A percentile compares a stretch with the other conserved stretches of the same genome.
Conservation (phyloP, 1,140 invertebrate species). For the Steinernema khuongi region DNA sequence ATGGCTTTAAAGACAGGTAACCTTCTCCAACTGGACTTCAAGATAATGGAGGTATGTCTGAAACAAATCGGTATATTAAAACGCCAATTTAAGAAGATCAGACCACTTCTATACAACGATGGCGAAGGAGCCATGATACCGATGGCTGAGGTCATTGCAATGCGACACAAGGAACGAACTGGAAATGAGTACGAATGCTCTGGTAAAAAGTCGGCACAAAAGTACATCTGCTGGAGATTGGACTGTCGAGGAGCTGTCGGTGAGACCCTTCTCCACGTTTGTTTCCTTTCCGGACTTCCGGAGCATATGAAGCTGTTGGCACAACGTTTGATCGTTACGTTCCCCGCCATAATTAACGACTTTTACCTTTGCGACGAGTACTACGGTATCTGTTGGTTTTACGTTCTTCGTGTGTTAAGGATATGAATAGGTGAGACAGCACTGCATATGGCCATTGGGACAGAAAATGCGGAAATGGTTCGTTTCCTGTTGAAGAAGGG, state of each 20-base stretch:
- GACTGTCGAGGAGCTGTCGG: conserved; percentile 70
- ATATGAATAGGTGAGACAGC: conserved; percentile 42
- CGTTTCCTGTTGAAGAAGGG: conserved; percentile 86
- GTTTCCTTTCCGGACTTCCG: conserved; percentile 80
- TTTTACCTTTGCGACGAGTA: conserved; percentile 93
- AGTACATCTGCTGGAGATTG: conserved; percentile 32
- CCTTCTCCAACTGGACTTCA: conserved; percentile 75
- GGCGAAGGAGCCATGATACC: conserved; percentile 81
- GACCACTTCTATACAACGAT: conserved; percentile 85
- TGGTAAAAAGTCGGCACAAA: conserved; percentile 23
- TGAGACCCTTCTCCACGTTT: conserved; percentile 87
- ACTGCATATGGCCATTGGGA: conserved; percentile 92
- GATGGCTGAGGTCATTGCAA: conserved; percentile 75
- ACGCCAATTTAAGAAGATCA: conserved; percentile 68
- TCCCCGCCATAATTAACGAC: conserved; percentile 90
- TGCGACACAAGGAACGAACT: conserved; percentile 77
- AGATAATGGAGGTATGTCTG: conserved; percentile 67
- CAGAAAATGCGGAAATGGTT: conserved; percentile 94
- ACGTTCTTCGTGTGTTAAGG: background rate
- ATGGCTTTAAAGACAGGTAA: conserved; percentile 78
- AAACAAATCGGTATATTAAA: background rate
- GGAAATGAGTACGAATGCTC: conserved; percentile 62
- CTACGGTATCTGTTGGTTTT: conserved; percentile 72
- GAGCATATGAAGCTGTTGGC: conserved; percentile 86
- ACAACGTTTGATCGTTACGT: conserved; percentile 80